Evolutionary conservation across 2,888 invertebrate genomes (phyloP), one percentile per base, ranked within the genome.

Genomic region (Idaea straminata): DNA sequence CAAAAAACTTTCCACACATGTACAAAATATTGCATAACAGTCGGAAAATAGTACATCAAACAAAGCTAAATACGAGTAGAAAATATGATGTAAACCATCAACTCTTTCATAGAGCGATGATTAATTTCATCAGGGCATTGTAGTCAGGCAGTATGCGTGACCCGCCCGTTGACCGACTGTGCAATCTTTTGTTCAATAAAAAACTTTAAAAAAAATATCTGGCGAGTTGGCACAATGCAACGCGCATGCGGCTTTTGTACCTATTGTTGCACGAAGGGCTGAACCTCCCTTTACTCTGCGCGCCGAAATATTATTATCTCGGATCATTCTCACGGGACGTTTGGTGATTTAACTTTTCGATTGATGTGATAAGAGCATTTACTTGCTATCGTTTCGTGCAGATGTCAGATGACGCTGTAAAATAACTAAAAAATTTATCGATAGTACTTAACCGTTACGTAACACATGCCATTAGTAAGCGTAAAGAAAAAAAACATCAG

Each of bases 51-150:
- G 70, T 70, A 74, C 68, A 77, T 70, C 63, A 72, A 74, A 72
- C 64, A 69, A 68, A 65, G 66, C 70, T 69, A 76, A 71, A 63
- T 16, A 61, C 57, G 64, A 76, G 75, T 77, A 67, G 72, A 74
- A 74, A 74, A 74, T 72, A 77, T 80, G 76, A 80, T 76, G 77
- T 74, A 81, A 83, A 76, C 75, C 77, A 73, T 64, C 67, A 68
- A 72, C 72, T 72, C 72, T 71, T 73, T 76, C 73, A 73, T 76
- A 75, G 76, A 76, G 81, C 76, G 81, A 76, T 86, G 85, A 88
- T 88, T 88, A 86, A 89, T 89, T 91, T 88, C 86, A 79, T 83
- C 85, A 84, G 69, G 73, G 74, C 77, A 85, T 91, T 90, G 88
- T 91, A 80, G 77, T 73, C 71, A 80, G 73, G 75, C 82, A 80